Evolutionary conservation across 2,113 vertebrate genomes (phyloP).

Genomic region (Terrapene triunguis): DNA sequence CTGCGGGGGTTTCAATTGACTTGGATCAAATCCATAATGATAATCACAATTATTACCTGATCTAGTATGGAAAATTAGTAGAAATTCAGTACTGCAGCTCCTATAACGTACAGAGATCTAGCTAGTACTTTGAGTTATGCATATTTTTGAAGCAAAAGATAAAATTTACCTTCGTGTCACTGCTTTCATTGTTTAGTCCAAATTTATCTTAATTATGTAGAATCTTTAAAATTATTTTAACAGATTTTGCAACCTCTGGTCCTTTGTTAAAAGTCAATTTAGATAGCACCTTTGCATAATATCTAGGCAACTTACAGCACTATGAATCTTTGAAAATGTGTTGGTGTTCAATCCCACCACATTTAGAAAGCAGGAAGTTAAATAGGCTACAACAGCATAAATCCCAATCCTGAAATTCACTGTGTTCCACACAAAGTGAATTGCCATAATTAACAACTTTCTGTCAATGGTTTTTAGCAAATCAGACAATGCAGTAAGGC

Average conservation of each 20-base stretch:
- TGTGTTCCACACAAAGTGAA: not conserved
- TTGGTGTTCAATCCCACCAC: not conserved
- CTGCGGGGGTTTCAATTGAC: not conserved
- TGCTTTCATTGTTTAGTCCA: not conserved
- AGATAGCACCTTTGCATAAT: not conserved
- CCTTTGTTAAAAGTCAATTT: not conserved
- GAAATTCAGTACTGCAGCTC: slow-evolving; percentile 1
- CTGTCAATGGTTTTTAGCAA: not conserved
- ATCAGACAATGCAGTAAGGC: not conserved
- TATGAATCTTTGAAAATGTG: not conserved
- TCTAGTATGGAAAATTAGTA: slow-evolving; percentile 20
- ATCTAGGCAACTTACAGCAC: not conserved
- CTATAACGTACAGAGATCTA: not conserved
- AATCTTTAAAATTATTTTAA: not conserved
- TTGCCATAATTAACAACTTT: not conserved
- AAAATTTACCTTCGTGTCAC: not conserved
- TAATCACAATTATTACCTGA: not conserved
- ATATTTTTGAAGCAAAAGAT: not conserved
- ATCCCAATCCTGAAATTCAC: not conserved
- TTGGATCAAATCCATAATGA: slow-evolving; percentile 13
- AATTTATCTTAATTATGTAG: not conserved
- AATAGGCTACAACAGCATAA: not conserved
- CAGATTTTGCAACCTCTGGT: not conserved
- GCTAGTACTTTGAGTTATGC: not conserved
- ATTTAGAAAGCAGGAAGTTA: not conserved